Evolutionary conservation across 2,888 invertebrate genomes (phyloP), one percentile per base, ranked within the genome.

Genomic region (Phlogophora meticulosa): DNA sequence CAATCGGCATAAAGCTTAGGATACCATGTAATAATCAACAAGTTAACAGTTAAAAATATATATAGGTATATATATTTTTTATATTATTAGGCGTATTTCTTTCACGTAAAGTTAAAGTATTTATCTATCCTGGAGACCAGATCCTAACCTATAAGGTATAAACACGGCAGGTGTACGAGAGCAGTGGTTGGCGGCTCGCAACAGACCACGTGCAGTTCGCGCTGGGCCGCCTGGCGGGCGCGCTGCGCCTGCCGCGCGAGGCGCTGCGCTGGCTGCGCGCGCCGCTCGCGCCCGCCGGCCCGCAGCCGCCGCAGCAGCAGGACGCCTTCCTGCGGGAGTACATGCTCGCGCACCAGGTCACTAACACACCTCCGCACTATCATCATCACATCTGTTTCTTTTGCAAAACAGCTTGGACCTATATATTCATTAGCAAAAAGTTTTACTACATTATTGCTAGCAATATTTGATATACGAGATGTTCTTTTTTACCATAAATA

Each of bases 171-270:
- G 97, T 98, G 49, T 98, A 98, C 90, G 96, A 96, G 76, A 96
- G 96, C 51, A 97, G 97, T 85, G 97, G 98, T 7, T 99, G 99
- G 99, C 97, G 98, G 79, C 96, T 99, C 81, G 98, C 99, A 7
- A 98, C 98, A 92, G 99, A 99, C 96, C 99, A 99, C 93, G 99
- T 99, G 86, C 98, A 98, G 94, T 98, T 98, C 91, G 99, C 98
- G 7, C 97, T 99, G 86, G 99, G 99, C 1, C 97, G 98, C 79
- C 98, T 99, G 90, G 98, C 98, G 38, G 97, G 97, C 85, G 97
- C 97, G 88, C 95, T 99, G 82, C 97, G 97, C 96, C 98, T 55
- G 97, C 97, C 81, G 92, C 96, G 79, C 60, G 93, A 86, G 22
- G 94, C 94, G 42, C 91, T 91, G 80, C 85, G 83, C 78, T 98